Conservation (phyloP, 2,888 invertebrate species). For the Malthinus seriepunctatus region DNA sequence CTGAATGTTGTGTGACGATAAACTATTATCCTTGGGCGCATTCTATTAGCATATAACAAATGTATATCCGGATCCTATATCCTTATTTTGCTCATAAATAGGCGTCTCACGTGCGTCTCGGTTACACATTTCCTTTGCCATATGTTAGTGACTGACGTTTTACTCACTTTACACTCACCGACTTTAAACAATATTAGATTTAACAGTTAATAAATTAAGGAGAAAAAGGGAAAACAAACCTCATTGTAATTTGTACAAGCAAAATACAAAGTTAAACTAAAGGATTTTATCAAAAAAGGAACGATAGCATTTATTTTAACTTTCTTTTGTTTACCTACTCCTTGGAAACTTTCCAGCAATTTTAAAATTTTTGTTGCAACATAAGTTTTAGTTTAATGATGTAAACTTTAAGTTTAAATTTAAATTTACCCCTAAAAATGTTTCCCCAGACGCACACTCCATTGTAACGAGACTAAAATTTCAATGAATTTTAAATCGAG, state of each 20-base stretch:
- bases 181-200: constrained; percentile 8
- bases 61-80: constrained; percentile 27
- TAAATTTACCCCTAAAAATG: constrained; percentile 3
- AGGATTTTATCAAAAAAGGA: not conserved
- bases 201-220: not conserved
- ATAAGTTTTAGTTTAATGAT: not conserved
- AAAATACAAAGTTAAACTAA: too few relatives aligned
- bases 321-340: not conserved
- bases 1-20: constrained; percentile 13
- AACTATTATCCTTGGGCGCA: constrained; percentile 18
- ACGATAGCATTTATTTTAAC: constrained; percentile 2
- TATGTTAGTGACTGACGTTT: constrained; percentile 23
- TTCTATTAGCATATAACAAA: constrained; percentile 25
- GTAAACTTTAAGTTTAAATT: constrained; percentile 2
- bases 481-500: constrained; percentile 1
- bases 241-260: too few relatives aligned
- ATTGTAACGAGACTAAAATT: not conserved
- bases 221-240: not conserved
- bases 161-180: constrained; percentile 14
- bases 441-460: not conserved
- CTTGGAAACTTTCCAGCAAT: constrained; percentile 1
- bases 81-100: constrained; percentile 28
- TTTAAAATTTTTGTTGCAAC: constrained; percentile 2
- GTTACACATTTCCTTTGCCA: constrained; percentile 22
- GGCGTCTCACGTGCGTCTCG: constrained; percentile 27